Conservation (phyloP, 2,113 vertebrate genomes). For the Rhizomys pruinosus region DNA sequence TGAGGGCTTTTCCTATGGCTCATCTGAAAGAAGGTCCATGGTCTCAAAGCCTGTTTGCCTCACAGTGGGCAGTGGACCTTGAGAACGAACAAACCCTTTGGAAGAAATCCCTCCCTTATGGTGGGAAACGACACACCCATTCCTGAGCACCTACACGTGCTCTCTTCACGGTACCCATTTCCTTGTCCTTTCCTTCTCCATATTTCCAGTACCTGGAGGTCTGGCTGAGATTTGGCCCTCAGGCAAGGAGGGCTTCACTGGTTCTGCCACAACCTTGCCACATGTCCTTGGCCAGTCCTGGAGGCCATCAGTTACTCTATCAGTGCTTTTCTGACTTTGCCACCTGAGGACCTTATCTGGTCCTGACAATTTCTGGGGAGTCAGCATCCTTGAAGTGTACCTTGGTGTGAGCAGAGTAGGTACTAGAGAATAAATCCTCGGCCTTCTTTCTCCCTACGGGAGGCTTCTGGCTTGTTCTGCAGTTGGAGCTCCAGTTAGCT, state of each 20-base stretch:
- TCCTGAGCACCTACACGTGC: not conserved
- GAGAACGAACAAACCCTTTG: not conserved
- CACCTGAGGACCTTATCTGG: not conserved
- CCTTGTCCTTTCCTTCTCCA: not conserved
- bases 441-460: not conserved
- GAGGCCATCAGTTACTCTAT: not conserved
- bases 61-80: not conserved
- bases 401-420: not conserved
- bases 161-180: not conserved
- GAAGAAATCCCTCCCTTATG: not conserved
- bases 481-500: not conserved
- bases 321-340: not conserved
- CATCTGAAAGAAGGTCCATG: not conserved
- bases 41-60: not conserved
- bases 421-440: not conserved
- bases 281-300: not conserved
- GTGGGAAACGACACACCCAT: not conserved
- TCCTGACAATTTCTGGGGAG: not conserved
- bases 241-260: too few relatives aligned
- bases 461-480: not conserved
- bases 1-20: not conserved
- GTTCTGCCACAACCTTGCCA: not conserved
- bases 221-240: not conserved
- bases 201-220: not conserved
- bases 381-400: not conserved